Conservation (phyloP, 1,140 invertebrate genomes). For the Drosophila oshimai region DNA sequence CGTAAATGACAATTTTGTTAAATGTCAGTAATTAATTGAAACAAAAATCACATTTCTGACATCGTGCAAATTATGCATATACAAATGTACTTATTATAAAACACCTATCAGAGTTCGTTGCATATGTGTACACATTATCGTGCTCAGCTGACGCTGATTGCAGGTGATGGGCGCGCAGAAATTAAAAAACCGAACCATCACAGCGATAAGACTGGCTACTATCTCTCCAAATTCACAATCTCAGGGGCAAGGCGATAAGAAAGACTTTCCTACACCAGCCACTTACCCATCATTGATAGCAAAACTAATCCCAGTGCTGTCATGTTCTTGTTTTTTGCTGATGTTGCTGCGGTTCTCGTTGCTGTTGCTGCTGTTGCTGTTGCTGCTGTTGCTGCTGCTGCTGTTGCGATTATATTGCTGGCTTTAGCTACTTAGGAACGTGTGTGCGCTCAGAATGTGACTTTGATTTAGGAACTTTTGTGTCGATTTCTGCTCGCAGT, state of each 20-base stretch:
- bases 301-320: conserved; percentile 78
- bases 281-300: conserved; percentile 82
- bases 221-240: not conserved
- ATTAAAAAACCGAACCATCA: not conserved
- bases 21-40: conserved; percentile 71
- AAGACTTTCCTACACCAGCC: conserved; percentile 2
- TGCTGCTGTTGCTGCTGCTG: conserved; percentile 5
- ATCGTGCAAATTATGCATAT: conserved; percentile 12
- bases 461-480: conserved; percentile 55
- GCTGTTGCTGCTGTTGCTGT: not conserved
- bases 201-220: not conserved
- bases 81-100: conserved; percentile 5
- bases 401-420: conserved; percentile 7
- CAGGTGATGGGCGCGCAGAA: conserved; percentile 38
- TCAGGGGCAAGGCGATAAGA: conserved; percentile 32
- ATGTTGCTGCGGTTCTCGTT: conserved; percentile 10
- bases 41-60: conserved; percentile 44
- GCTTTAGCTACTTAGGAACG: conserved; percentile 46
- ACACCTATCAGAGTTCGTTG: not conserved
- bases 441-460: conserved; percentile 82
- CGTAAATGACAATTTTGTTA: conserved; percentile 66
- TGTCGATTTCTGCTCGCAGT: conserved; percentile 20
- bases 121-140: conserved; percentile 2
- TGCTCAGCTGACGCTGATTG: conserved; percentile 30
- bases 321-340: conserved; percentile 47